Percentiles rank a stretch among this genome's conserved stretches.
Conservation (phyloP, 1,140 invertebrate species). For the Drosophila willistoni region DNA sequence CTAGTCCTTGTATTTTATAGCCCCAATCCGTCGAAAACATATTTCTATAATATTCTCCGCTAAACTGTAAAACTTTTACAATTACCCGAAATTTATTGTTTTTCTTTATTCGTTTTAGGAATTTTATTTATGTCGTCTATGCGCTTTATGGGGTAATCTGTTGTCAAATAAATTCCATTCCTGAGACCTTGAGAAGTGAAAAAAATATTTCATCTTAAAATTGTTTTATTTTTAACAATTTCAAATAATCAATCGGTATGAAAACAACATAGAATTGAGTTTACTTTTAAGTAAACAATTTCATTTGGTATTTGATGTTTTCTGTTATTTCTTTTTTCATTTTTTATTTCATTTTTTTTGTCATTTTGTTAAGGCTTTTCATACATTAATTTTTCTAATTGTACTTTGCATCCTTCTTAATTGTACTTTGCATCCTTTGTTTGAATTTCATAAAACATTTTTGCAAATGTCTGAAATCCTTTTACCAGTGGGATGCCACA, state of each 20-base stretch:
- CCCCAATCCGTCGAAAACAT: conserved; percentile 56
- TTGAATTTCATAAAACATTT: neutral
- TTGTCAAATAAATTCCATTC: conserved; percentile 12
- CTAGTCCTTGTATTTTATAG: conserved; percentile 34
- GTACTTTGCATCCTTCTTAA: neutral
- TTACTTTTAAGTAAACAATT: too few relatives aligned
- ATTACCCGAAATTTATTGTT: conserved; percentile 46
- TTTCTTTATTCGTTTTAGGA: conserved; percentile 33
- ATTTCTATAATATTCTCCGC: conserved; percentile 75
- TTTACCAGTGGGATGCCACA: neutral
- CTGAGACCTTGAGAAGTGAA: neutral
- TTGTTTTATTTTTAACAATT: conserved; percentile 26
- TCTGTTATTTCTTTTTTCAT: too few relatives aligned
- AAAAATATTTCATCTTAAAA: conserved; percentile 20
- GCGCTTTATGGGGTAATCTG: conserved; percentile 25
- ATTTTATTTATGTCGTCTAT: conserved; percentile 63
- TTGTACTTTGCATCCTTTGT: neutral
- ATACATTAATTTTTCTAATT: neutral
- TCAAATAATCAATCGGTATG: too few relatives aligned
- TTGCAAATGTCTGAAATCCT: neutral
- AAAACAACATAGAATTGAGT: too few relatives aligned
- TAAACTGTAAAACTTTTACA: conserved; percentile 78
- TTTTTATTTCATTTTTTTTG: neutral
- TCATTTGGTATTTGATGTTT: neutral
- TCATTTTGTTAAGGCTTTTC: neutral